phyloP scores from a whole-genome alignment of 2,888 invertebrate species.

The Metacarcinus magister region DNA sequence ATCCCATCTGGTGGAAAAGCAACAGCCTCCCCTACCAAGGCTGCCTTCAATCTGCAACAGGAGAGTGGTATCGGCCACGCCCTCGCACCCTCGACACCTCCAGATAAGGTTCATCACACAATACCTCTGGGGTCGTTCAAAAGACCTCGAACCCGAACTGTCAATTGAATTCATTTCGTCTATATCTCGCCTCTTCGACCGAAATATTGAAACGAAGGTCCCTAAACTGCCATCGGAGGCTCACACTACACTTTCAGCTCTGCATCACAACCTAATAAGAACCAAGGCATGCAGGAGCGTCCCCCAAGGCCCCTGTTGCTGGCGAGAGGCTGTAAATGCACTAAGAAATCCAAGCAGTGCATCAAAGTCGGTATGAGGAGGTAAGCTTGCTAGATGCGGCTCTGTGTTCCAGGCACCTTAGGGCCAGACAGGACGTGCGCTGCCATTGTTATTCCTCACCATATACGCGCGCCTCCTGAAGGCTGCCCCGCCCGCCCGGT shows the following conservation, averaged over 20 bases:
- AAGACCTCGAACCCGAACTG: slow-evolving; percentile 62
- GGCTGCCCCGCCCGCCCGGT: slow-evolving; percentile 78
- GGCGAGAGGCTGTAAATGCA: slow-evolving; percentile 65
- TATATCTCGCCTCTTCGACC: slow-evolving; percentile 57
- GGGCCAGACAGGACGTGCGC: slow-evolving; percentile 1
- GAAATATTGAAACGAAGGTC: slow-evolving; percentile 63
- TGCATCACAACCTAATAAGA: not conserved
- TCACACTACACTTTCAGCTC: not conserved
- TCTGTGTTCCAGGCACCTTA: slow-evolving; percentile 42
- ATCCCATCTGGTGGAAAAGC: not conserved
- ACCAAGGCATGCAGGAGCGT: not conserved
- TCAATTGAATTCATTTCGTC: slow-evolving; percentile 74
- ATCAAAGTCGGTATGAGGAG: not conserved
- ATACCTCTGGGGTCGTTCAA: slow-evolving; percentile 66
- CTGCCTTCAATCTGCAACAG: not conserved
- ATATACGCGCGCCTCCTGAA: slow-evolving; percentile 68
- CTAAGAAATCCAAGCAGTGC: slow-evolving; percentile 73
- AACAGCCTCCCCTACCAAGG: slow-evolving; percentile 7
- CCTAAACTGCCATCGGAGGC: not conserved
- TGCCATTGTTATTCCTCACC: slow-evolving; percentile 72
- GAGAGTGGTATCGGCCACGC: slow-evolving; percentile 62
- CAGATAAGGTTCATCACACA: slow-evolving; percentile 78
- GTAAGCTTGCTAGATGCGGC: slow-evolving; percentile 17
- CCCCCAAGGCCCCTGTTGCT: slow-evolving; percentile 32
- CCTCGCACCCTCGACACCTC: slow-evolving; percentile 59